These are phyloP conservation scores for Ibidorhyncha struthersii DNA, from an alignment of 2,113 vertebrate species.

Conservation along the genomic window DNA sequence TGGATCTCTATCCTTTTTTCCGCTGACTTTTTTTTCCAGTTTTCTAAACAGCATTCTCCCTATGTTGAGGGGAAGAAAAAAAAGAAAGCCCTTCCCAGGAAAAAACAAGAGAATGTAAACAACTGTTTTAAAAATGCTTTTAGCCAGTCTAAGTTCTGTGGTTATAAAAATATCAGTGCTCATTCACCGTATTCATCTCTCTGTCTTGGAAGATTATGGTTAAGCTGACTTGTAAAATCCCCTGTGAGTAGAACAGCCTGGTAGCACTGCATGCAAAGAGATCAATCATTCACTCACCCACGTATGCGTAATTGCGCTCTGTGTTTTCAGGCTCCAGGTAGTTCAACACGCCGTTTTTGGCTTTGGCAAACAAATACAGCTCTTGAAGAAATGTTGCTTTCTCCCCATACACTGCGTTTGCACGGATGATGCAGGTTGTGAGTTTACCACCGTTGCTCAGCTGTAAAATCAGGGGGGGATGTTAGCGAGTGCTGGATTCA, in stretches of 20 bases:
- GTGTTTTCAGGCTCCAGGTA: conserved; percentile 25
- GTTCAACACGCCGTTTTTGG: neutral
- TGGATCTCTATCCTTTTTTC: neutral
- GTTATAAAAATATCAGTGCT: neutral
- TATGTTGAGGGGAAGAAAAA: neutral
- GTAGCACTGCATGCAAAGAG: neutral
- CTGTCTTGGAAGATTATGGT: neutral
- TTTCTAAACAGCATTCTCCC: neutral
- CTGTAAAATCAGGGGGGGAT: neutral
- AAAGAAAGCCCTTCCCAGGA: neutral
- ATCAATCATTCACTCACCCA: neutral
- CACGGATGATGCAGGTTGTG: neutral
- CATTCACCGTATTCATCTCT: neutral
- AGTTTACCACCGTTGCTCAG: neutral
- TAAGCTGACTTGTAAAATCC: neutral
- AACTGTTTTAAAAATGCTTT: neutral
- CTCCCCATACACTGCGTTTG: conserved; percentile 23
- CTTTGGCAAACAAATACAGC: neutral
- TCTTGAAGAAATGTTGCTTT: neutral
- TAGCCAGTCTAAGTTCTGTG: neutral
- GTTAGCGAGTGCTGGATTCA: neutral
- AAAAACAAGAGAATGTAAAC: neutral
- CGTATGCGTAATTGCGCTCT: neutral
- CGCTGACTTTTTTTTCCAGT: neutral
- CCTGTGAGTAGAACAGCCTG: neutral